Evolutionary conservation across 2,113 vertebrate genomes (phyloP).

Genomic region (Myrmophylax atrothorax): DNA sequence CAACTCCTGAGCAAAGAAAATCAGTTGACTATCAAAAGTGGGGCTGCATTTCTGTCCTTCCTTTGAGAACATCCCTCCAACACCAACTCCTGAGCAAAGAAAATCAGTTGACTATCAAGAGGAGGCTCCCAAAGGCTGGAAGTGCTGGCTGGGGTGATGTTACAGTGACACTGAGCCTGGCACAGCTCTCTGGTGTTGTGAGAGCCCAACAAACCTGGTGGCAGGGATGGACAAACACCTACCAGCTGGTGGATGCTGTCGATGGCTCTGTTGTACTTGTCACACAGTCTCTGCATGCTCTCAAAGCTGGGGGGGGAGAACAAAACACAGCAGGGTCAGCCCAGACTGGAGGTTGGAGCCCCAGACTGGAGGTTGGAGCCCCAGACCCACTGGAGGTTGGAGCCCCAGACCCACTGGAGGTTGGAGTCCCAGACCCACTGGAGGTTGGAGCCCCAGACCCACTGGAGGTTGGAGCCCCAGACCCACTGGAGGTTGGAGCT

Average conservation of each 20-base stretch:
- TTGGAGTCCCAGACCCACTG: background rate
- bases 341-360: no score
- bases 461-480: no score
- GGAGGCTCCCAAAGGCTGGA: background rate
- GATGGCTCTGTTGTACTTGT: slow-evolving; percentile 99
- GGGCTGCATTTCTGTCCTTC: background rate
- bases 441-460: background rate
- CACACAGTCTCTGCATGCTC: slow-evolving; percentile 98
- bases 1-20: no score
- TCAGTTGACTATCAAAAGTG: background rate
- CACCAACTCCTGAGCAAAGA: background rate
- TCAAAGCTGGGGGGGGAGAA: slow-evolving; percentile 85
- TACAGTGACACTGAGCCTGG: rapidly evolving
- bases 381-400: background rate
- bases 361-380: background rate
- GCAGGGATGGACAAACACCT: slow-evolving; percentile 26
- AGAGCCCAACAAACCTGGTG: background rate
- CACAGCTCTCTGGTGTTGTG: rapidly evolving
- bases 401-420: background rate
- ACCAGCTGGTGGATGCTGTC: slow-evolving; percentile 99
- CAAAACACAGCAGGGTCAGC: background rate
- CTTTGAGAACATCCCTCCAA: background rate
- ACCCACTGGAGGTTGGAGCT: background rate
- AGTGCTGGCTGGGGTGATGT: background rate
- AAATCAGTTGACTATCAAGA: background rate